These are phyloP conservation scores for Paraescarpia echinospica DNA, from an alignment of 1,140 invertebrate species.

Conservation along the genomic window DNA sequence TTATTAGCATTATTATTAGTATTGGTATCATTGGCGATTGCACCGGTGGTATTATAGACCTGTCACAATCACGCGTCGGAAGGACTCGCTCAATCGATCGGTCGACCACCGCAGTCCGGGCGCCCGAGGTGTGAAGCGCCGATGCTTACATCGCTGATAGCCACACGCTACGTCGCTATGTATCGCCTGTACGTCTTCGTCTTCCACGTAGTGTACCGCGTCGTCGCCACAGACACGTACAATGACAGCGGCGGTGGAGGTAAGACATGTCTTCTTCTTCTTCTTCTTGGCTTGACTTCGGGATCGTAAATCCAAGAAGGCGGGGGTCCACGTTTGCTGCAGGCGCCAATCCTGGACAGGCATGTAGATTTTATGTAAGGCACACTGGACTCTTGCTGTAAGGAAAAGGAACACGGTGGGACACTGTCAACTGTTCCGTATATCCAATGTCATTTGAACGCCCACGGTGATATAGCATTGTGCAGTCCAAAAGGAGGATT, in stretches of 20 bases:
- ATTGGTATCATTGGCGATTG: neutral
- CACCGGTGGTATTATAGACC: neutral
- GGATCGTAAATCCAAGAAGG: no score
- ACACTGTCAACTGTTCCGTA: no score
- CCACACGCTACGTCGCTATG: neutral
- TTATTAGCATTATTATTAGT: neutral
- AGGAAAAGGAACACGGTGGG: no score
- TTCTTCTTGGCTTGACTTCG: no score
- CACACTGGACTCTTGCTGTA: no score
- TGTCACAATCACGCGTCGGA: neutral
- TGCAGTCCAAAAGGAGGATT: no score
- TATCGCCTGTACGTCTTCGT: neutral
- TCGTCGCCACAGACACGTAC: neutral
- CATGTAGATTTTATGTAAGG: no score
- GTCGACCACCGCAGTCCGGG: no score
- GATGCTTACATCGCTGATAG: neutral
- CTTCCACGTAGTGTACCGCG: neutral
- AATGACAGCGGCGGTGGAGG: neutral
- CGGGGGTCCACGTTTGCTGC: no score
- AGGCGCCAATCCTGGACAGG: no score
- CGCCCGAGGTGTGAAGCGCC: neutral
- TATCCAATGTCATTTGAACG: no score
- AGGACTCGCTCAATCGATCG: neutral
- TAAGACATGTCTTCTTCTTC: neutral
- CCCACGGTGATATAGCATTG: no score